A percentile compares a stretch with the other conserved stretches of the same genome.
phyloP scores from a whole-genome alignment of 2,888 invertebrate genomes.

The Drosophila ezoana region DNA sequence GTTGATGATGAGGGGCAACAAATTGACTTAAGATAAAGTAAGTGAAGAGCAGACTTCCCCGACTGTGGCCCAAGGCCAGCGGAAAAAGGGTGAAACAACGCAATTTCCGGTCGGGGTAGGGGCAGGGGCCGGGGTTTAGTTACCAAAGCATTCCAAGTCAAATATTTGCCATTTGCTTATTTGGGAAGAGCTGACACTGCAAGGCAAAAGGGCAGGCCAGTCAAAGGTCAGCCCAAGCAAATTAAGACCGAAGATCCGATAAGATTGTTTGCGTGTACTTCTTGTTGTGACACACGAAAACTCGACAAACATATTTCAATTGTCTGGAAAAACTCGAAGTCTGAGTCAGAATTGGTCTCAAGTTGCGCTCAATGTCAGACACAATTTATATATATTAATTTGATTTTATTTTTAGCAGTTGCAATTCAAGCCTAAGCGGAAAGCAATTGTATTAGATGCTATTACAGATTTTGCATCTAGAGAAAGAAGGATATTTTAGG shows the following conservation, averaged over 20 bases:
- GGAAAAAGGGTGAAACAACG: conserved; percentile 70
- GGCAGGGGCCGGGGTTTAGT: not conserved
- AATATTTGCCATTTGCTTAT: conserved; percentile 67
- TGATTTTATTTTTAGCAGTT: too few relatives aligned
- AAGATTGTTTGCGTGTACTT: conserved; percentile 21
- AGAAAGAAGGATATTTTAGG: too few relatives aligned
- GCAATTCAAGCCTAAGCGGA: too few relatives aligned
- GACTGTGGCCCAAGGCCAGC: conserved; percentile 58
- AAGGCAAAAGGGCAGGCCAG: conserved; percentile 16
- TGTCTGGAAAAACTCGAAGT: not conserved
- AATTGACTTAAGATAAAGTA: conserved; percentile 76
- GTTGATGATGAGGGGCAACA: conserved; percentile 53
- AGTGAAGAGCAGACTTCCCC: conserved; percentile 21
- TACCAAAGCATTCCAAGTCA: conserved; percentile 33
- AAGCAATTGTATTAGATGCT: too few relatives aligned
- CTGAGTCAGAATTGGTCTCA: not conserved
- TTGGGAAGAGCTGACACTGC: conserved; percentile 55
- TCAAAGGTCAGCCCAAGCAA: conserved; percentile 50
- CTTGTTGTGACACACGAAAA: conserved; percentile 5
- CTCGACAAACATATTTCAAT: not conserved
- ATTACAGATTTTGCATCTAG: too few relatives aligned
- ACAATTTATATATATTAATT: too few relatives aligned
- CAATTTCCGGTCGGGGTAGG: conserved; percentile 64
- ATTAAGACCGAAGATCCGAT: conserved; percentile 35
- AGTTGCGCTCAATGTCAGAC: not conserved